Evolutionary conservation across 92 coral and sea anemone genomes (phyloP), one percentile per base, ranked within the genome.

Genomic region (Blastomussa wellsi): DNA sequence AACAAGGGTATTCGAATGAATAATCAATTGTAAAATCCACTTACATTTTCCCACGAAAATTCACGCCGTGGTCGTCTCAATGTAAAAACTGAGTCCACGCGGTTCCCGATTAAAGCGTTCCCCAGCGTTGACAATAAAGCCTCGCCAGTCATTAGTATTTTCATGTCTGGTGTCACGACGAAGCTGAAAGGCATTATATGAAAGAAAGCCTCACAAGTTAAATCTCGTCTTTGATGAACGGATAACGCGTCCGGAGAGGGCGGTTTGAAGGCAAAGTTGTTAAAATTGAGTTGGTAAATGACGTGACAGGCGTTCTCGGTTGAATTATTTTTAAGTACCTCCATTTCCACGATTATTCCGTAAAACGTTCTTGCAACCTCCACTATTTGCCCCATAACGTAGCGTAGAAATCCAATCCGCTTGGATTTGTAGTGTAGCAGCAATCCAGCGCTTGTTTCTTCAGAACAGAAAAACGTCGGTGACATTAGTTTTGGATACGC

Each of bases 401-500:
- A 94, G 55, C 86, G 90, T 57, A 71, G 80, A 57, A 89, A 87
- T 52, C 97, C 97, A 64, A 67, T 52, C 14, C 97, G 88, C 20
- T 73, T 89, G 5, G 95, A 91, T 26, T 87, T 84, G 73, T 94
- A 94, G 79, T 94, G 97, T 22, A 94, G 80, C 19, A 89, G 76
- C 36, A 94, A 28, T 2, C 97, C 97, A 0, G 89, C 53, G 51
- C 95, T 89, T 33, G 97, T 91, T 69, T 94, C 97, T 15, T 94
- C 97, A 7, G 88, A 84, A 66, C 97, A 94, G 78, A 89, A 84
- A 78, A 94, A 94, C 42, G 90, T 47, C 8, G 97, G 97, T 6
- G 97, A 94, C 80, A 84, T 84, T 62, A 94, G 77, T 62, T 94
- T 90, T 3, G 97, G 97, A 44, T 94, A 94, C 0, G 92, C 97